Evolutionary conservation across 2,113 vertebrate genomes (phyloP), one percentile per base, ranked within the genome.

Genomic region (Petaurus breviceps): DNA sequence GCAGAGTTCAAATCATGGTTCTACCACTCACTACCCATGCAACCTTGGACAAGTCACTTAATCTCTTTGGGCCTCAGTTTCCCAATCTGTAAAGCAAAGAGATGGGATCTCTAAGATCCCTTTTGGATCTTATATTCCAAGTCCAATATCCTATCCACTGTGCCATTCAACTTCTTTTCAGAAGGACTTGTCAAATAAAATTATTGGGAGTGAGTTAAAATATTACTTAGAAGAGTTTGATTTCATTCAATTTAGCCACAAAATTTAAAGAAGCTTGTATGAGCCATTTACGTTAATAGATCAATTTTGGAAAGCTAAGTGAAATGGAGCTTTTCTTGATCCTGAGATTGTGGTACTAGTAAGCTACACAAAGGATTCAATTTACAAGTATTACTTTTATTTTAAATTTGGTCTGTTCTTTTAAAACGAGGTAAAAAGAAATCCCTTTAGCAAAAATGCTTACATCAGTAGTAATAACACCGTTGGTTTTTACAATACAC

Each of bases 181-280:
- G 93, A 52, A 89, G 91, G 89, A 57, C 4, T 57, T 95, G 90
- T 90, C 47, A 93, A 90, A 28, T 91, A 51, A 10, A 91, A 57
- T 46, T 90, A 96, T 90, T 94, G 92, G 68, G 9, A 97, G 92
- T 95, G 84, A 91, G 50, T 95, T 95, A 31, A 94, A 96, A 51
- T 3, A 0, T n/a, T 94, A 95, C 10, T 31, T 31, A 77, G 50
- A 90, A 93, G 53, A 28, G 6, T 94, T 97, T 84, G 77, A 84
- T 47, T 28, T 91, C 25, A 52, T 50, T 91, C 90, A 52, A 12
- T 53, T 49, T 94, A 54, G 47, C 23, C 43, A 91, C 28, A 95
- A 50, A 89, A 14, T 92, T 92, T 90, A 90, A 3, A n/a, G 68
- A 77, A 68, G 92, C 19, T 96, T 46, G 50, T 26, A 54, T 10